Conservation (phyloP, 2,113 vertebrate species). For the Plecturocebus donacophilus region DNA sequence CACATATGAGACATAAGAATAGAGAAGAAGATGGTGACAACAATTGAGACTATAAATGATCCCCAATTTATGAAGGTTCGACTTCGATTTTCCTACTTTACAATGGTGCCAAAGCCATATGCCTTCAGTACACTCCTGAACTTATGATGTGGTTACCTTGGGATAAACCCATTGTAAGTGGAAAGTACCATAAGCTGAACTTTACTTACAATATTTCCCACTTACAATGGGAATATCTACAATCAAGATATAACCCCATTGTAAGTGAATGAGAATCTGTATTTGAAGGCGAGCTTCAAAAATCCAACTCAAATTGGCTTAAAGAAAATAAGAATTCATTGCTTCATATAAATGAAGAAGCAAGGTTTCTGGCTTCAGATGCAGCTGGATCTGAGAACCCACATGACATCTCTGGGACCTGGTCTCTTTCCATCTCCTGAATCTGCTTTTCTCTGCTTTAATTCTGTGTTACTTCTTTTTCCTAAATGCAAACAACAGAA, state of each 20-base stretch:
- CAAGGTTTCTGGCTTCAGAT: background rate
- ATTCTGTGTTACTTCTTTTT: background rate
- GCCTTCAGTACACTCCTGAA: background rate
- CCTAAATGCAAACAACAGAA: background rate
- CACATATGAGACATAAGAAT: background rate
- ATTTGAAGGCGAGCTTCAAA: background rate
- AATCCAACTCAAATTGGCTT: background rate
- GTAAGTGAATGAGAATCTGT: background rate
- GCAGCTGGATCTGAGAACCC: background rate
- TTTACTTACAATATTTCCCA: background rate
- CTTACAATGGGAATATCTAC: background rate
- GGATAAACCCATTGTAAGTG: background rate
- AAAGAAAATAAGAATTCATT: background rate
- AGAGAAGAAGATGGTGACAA: background rate
- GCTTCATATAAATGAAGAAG: background rate
- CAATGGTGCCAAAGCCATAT: background rate
- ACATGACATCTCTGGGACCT: background rate
- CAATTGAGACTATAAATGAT: background rate
- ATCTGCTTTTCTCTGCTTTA: background rate
- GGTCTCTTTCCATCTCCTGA: background rate
- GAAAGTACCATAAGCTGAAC: background rate
- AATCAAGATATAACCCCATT: background rate
- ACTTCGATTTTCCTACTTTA: background rate
- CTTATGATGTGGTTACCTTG: background rate
- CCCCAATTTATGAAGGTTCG: background rate